Base-by-base conservation (phyloP, 2,888 invertebrate species). In the Dasypogon diadema region DNA sequence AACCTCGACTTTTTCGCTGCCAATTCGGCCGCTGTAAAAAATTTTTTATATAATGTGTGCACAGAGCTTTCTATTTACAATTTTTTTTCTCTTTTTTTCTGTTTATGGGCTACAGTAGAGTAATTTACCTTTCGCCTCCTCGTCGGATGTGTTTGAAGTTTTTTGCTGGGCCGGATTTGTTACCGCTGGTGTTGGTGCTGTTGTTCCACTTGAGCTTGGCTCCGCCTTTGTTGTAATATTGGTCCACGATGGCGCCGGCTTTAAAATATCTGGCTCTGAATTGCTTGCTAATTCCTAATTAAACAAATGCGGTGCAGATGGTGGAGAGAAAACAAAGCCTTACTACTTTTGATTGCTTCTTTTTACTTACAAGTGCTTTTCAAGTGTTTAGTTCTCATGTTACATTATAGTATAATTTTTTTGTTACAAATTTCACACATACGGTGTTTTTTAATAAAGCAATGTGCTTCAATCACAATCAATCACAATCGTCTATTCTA, bases 1-100 rank as follows among this genome's bases (percentile, higher is more conserved):
- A 92, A 89, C 12, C 90, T 88, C 42, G 91, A 91, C 82, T 91
- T 91, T 76, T 91, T 91, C 2, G 91, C 90, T 77, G 90, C 87
- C 77, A 90, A 86, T 81, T 91, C 90, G 37, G 90, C 90, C 55
- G 87, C 86, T 83, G 18, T 55, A 72, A 70, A 75, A 75, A 60
- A 26, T 48, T 54, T 51, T 14, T 72, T 42, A 12, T 34, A 58
- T 18, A 46, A 56, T 2, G 24, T 46, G 1, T 22, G 16, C 10
- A 24, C 21, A n/a, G 12, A 21, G 24, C 24, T 65, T 65, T 42
- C 34, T 34, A 60, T 34, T 18, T 18, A 37, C 18, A 30, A 12
- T 42, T 26, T 85, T 90, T 77, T 90, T 88, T 81, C 2, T 42
- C 21, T 6, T 46, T 46, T 46, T 14, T 46, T 46, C 3, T 14